phyloP scores from a whole-genome alignment of 2,113 vertebrate species.

The Gallinago paraguaiae region DNA sequence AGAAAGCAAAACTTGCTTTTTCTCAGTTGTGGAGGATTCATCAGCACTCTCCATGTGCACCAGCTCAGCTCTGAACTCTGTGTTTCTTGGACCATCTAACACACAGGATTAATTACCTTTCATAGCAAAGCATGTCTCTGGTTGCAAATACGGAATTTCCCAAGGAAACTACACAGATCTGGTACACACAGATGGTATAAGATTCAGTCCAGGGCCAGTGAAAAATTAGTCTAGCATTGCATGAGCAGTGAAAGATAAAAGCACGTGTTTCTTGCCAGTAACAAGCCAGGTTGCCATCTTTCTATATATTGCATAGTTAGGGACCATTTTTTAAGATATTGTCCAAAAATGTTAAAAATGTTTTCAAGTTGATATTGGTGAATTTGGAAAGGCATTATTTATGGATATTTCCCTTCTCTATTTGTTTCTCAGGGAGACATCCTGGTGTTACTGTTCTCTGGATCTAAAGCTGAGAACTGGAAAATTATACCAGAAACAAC shows the following conservation, averaged over 20 bases:
- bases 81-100: neutral
- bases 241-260: neutral
- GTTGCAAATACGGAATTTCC: neutral
- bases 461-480: neutral
- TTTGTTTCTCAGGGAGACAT: neutral
- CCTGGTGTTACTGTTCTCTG: neutral
- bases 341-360: neutral
- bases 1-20: neutral
- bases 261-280: neutral
- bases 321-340: neutral
- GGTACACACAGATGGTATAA: neutral
- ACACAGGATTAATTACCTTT: neutral
- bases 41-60: neutral
- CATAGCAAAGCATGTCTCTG: neutral
- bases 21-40: neutral
- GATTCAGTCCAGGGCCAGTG: neutral
- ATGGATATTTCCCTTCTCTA: neutral
- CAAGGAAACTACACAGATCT: neutral
- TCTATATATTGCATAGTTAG: neutral
- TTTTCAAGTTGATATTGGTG: neutral
- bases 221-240: neutral
- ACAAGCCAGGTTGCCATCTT: neutral
- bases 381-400: neutral
- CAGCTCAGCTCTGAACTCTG: neutral
- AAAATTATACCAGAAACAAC: neutral